Conservation (phyloP, 1,140 invertebrate genomes). For the Ceratitis capitata region DNA sequence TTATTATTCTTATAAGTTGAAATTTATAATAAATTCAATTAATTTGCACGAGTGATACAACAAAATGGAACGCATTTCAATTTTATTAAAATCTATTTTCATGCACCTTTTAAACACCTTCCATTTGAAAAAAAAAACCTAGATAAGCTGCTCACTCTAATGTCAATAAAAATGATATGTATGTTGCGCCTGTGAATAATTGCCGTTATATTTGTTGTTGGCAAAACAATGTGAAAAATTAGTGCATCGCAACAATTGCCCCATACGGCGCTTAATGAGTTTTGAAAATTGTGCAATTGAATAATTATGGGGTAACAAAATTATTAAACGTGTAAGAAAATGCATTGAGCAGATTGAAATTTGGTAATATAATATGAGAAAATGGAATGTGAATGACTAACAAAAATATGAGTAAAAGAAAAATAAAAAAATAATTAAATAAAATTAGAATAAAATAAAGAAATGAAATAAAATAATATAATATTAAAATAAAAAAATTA, state of each 20-base stretch:
- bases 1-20: no score
- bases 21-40: no score
- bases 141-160: not conserved
- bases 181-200: not conserved
- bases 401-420: not conserved
- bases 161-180: not conserved
- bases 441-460: no score
- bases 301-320: slow-evolving; percentile 14
- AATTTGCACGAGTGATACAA: no score
- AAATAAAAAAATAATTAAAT: no score
- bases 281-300: slow-evolving; percentile 33
- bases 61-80: no score
- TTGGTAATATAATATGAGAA: not conserved
- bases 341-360: not conserved
- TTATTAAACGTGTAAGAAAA: not conserved
- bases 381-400: not conserved
- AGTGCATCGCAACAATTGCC: slow-evolving; percentile 24
- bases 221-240: slow-evolving; percentile 12
- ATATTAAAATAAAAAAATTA: no score
- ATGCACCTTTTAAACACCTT: no score
- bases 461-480: no score
- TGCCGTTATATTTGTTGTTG: not conserved
- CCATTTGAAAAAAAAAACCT: no score
- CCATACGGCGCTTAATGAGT: slow-evolving; percentile 18
- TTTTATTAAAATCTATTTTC: no score